A percentile compares a stretch with the other conserved stretches of the same genome.
Conservation (phyloP, 2,113 vertebrate species). For the Pterophyllum scalare region DNA sequence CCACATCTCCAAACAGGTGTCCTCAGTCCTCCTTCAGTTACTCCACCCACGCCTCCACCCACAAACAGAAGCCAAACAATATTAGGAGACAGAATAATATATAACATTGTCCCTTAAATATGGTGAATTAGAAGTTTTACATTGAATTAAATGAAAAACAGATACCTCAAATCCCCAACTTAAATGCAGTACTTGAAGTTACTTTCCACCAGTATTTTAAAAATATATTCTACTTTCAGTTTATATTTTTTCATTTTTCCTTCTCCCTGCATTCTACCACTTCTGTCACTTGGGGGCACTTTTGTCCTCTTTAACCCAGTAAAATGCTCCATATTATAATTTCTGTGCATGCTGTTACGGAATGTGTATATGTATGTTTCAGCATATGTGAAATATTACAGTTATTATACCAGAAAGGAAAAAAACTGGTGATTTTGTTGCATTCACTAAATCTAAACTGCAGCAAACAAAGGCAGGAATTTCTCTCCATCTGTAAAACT, state of each 20-base stretch:
- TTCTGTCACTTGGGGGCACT: slow-evolving; percentile 46
- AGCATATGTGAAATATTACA: not conserved
- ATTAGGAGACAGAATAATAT: too few relatives aligned
- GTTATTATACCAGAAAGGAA: not conserved
- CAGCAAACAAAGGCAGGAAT: not conserved
- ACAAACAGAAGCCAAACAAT: too few relatives aligned
- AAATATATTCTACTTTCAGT: not conserved
- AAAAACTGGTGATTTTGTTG: not conserved
- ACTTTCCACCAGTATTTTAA: not conserved
- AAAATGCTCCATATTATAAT: not conserved
- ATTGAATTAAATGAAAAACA: not conserved
- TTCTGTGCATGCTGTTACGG: not conserved
- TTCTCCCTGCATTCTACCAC: not conserved
- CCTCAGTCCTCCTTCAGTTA: too few relatives aligned
- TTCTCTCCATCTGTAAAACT: not conserved
- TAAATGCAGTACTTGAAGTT: not conserved
- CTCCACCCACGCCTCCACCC: too few relatives aligned
- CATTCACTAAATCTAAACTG: not conserved
- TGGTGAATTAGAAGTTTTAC: not conserved
- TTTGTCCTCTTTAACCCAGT: not conserved
- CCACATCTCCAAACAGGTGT: not conserved
- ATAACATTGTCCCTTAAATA: not conserved
- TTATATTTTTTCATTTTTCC: not conserved
- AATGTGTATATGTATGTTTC: not conserved
- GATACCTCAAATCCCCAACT: not conserved